These are phyloP conservation scores for Rhopalosiphum maidis DNA, from an alignment of 1,140 invertebrate genomes.

Conservation along the genomic window DNA sequence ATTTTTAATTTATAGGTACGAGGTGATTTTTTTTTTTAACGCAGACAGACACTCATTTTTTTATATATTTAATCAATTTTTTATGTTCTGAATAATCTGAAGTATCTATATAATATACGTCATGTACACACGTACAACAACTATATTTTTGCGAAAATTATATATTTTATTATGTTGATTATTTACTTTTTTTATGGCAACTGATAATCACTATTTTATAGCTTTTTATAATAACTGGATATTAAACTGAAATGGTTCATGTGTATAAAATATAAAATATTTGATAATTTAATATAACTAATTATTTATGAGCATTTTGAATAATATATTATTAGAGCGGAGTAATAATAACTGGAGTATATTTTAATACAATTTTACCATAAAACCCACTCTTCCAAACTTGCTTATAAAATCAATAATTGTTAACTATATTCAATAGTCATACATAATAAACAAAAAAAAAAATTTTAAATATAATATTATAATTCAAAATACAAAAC, in stretches of 20 bases:
- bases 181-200: not conserved
- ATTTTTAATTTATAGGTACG: not conserved
- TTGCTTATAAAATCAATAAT: not conserved
- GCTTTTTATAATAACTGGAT: not conserved
- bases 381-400: not conserved
- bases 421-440: not conserved
- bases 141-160: not conserved
- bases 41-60: not conserved
- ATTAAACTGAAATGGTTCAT: not conserved
- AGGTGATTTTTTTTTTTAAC: not conserved
- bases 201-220: not conserved
- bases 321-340: not conserved
- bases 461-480: not conserved
- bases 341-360: not conserved
- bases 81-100: not conserved
- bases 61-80: not conserved
- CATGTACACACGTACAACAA: not conserved
- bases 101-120: not conserved
- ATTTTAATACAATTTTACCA: not conserved
- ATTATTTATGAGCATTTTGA: not conserved
- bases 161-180: conserved; percentile 4
- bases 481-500: not conserved
- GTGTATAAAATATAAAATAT: not conserved
- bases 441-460: not conserved
- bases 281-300: not conserved